Evolutionary conservation across 53 echinoderm and acorn worm species (phyloP).

Genomic region (Henricia sp.): DNA sequence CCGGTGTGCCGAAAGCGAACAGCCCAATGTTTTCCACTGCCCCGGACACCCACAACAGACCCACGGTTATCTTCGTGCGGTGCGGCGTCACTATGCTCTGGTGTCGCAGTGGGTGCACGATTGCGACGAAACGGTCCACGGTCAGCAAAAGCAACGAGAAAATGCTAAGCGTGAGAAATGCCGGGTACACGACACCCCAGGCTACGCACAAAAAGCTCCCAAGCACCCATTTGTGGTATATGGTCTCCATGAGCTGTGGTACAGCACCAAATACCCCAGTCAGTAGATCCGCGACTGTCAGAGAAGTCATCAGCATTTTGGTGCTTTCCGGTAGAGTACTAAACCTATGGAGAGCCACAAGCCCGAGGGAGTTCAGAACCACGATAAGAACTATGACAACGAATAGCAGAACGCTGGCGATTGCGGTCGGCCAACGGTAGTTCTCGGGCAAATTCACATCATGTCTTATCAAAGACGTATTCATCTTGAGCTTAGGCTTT

Average conservation of each 20-base stretch:
- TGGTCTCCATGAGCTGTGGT: background rate
- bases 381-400: background rate
- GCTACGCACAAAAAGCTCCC: slow-evolving; percentile 11
- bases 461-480: too few relatives aligned
- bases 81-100: slow-evolving; percentile 9
- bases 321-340: slow-evolving; percentile 35
- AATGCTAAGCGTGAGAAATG: background rate
- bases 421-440: too few relatives aligned
- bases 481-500: too few relatives aligned
- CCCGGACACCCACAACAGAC: background rate
- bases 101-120: slow-evolving; percentile 33
- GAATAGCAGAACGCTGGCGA: background rate
- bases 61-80: slow-evolving; percentile 18
- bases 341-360: slow-evolving; percentile 11
- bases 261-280: slow-evolving; percentile 18
- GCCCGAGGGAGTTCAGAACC: slow-evolving; percentile 2
- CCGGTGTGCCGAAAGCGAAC: background rate
- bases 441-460: too few relatives aligned
- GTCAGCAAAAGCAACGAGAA: slow-evolving; percentile 25
- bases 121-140: slow-evolving; percentile 38
- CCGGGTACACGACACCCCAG: background rate
- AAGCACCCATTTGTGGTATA: background rate
- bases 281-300: slow-evolving; percentile 35
- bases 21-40: background rate
- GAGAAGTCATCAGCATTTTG: slow-evolving; percentile 46